phyloP scores from a whole-genome alignment of 2,888 invertebrate species.

The Priocnemis perturbator region DNA sequence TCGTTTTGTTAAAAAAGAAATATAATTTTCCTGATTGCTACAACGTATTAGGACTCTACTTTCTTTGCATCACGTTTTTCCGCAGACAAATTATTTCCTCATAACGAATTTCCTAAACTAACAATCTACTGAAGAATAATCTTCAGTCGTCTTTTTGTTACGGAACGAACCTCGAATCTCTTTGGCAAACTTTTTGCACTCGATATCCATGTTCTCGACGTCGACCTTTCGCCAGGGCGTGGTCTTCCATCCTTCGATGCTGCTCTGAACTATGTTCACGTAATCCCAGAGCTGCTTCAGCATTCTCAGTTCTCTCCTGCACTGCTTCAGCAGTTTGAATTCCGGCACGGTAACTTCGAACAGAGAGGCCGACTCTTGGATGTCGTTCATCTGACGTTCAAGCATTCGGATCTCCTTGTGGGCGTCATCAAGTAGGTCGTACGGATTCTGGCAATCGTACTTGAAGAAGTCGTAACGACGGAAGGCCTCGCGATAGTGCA shows the following conservation, averaged over 20 bases:
- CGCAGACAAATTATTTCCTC: too few species aligned
- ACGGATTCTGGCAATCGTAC: constrained; percentile 85
- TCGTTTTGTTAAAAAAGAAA: constrained; percentile 54
- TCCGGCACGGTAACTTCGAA: constrained; percentile 97
- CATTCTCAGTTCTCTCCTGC: constrained; percentile 92
- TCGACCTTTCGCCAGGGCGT: constrained; percentile 98
- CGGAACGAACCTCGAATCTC: constrained; percentile 82
- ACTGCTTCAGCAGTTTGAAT: constrained; percentile 93
- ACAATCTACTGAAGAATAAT: too few species aligned
- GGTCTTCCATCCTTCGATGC: constrained; percentile 97
- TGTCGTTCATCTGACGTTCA: constrained; percentile 90
- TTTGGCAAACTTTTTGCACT: constrained; percentile 98
- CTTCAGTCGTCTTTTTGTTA: too few species aligned
- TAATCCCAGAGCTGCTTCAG: constrained; percentile 98
- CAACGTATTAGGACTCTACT: too few species aligned
- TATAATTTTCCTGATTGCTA: too few species aligned
- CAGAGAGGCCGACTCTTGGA: constrained; percentile 92
- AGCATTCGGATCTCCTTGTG: constrained; percentile 86
- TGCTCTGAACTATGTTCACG: constrained; percentile 90
- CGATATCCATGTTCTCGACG: constrained; percentile 98
- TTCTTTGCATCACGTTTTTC: too few species aligned
- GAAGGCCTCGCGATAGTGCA: constrained; percentile 92
- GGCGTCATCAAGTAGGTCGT: constrained; percentile 85
- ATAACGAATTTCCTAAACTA: too few species aligned
- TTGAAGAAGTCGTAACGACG: constrained; percentile 86